phyloP scores from a whole-genome alignment of 1,140 invertebrate genomes.

The Drosophila parabipectinata region DNA sequence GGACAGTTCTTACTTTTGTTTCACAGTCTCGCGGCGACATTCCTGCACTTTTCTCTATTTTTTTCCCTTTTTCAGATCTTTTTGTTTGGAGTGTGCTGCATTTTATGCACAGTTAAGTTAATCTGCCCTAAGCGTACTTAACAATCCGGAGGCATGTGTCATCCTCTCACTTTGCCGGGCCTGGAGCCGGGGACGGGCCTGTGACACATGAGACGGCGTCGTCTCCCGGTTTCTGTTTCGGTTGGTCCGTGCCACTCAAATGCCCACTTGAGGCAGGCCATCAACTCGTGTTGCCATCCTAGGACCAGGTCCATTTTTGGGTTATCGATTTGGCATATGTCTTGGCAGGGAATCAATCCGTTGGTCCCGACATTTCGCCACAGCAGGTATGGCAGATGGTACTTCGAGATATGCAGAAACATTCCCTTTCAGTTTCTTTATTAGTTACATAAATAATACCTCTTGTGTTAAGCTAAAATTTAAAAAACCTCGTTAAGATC shows the following conservation, averaged over 20 bases:
- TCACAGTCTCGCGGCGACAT: conserved; percentile 58
- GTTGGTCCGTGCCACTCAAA: conserved; percentile 63
- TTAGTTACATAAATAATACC: neutral
- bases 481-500: neutral
- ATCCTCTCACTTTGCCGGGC: conserved; percentile 55
- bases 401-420: neutral
- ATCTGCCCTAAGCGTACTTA: conserved; percentile 77
- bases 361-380: conserved; percentile 47
- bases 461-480: neutral
- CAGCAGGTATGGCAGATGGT: conserved; percentile 5
- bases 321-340: conserved; percentile 58
- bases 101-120: conserved; percentile 81
- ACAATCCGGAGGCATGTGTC: conserved; percentile 74
- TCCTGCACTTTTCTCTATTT: conserved; percentile 39
- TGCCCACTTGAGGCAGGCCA: conserved; percentile 51
- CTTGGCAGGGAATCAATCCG: conserved; percentile 39
- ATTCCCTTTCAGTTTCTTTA: neutral
- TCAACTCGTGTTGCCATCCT: neutral
- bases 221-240: conserved; percentile 15
- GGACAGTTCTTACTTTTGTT: conserved; percentile 66
- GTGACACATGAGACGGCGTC: conserved; percentile 68
- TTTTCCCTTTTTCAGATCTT: conserved; percentile 10
- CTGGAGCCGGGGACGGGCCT: conserved; percentile 27
- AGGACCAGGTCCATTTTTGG: conserved; percentile 22
- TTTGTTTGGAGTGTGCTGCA: conserved; percentile 52